Conservation (phyloP, 2,113 vertebrate species). For the Octodon degus region DNA sequence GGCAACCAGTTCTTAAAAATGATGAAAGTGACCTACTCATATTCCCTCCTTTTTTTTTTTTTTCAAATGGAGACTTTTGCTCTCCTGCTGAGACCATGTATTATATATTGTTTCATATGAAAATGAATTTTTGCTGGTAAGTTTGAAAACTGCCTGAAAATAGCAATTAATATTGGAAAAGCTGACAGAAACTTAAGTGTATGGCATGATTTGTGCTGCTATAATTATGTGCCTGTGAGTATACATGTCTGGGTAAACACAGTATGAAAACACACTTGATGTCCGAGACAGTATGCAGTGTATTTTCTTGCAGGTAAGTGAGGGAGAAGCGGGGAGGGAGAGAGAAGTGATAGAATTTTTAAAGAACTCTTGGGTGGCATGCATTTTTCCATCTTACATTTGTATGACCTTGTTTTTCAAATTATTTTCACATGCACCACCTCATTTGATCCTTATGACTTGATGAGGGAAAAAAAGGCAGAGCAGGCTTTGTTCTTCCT, state of each 20-base stretch:
- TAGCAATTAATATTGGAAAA: constrained; percentile 76
- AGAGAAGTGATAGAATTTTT: neutral
- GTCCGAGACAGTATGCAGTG: neutral
- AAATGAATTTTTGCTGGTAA: constrained; percentile 78
- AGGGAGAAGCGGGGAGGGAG: neutral
- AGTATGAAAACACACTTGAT: constrained; percentile 48
- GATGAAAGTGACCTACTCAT: constrained; percentile 65
- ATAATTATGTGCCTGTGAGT: constrained; percentile 66
- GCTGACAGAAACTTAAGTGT: constrained; percentile 68
- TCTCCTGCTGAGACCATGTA: constrained; percentile 63
- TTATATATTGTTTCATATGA: constrained; percentile 76
- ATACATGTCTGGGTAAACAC: constrained; percentile 68
- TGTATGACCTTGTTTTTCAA: constrained; percentile 45
- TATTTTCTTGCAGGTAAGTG: constrained; percentile 51
- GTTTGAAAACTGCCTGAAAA: constrained; percentile 80
- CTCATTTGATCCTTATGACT: neutral
- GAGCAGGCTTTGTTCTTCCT: constrained; percentile 17
- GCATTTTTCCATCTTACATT: constrained; percentile 13
- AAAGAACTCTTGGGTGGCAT: neutral
- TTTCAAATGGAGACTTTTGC: constrained; percentile 45
- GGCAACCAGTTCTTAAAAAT: constrained; percentile 58
- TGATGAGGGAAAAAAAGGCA: neutral
- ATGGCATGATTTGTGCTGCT: constrained; percentile 33
- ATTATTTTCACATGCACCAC: constrained; percentile 33
- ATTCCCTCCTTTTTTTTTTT: constrained; percentile 24